A percentile compares a stretch with the other conserved stretches of the same genome.
These are phyloP conservation scores for Stratiomys singularior DNA, from an alignment of 2,888 invertebrate species.

Conservation along the genomic window DNA sequence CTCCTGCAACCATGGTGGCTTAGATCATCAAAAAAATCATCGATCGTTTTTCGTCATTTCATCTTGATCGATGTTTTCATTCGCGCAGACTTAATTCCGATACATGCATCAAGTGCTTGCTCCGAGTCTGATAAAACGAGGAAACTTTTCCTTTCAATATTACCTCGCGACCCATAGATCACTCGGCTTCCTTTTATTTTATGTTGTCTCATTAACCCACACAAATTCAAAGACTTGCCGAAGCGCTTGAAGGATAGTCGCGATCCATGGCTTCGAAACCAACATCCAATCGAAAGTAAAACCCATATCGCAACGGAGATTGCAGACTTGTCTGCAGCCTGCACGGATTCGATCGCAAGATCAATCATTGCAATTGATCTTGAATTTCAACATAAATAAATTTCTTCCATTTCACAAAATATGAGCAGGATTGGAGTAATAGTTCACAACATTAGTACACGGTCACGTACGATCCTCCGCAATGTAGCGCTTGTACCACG, in stretches of 20 bases:
- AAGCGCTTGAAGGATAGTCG: neutral
- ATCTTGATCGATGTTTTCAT: neutral
- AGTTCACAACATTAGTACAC: slow-evolving; percentile 1
- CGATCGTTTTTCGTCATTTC: neutral
- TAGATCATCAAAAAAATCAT: neutral
- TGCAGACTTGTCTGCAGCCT: neutral
- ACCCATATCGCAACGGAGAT: neutral
- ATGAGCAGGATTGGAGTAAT: neutral
- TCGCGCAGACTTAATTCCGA: neutral
- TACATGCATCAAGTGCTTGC: neutral
- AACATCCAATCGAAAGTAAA: slow-evolving; percentile 14
- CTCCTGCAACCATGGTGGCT: neutral
- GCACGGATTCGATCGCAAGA: slow-evolving; percentile 14
- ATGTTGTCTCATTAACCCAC: slow-evolving; percentile 20
- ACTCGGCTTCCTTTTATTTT: neutral
- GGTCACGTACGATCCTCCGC: slow-evolving; percentile 18
- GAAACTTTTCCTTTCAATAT: slow-evolving; percentile 17
- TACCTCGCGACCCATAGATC: neutral
- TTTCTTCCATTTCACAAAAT: slow-evolving; percentile 25
- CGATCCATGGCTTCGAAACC: neutral
- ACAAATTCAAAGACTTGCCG: neutral
- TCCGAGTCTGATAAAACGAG: neutral
- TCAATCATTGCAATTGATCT: slow-evolving; percentile 32
- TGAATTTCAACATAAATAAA: slow-evolving; percentile 29
- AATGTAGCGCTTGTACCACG: neutral